These are phyloP conservation scores for Ditula angustiorana DNA, from an alignment of 2,888 invertebrate genomes.

Conservation along the genomic window DNA sequence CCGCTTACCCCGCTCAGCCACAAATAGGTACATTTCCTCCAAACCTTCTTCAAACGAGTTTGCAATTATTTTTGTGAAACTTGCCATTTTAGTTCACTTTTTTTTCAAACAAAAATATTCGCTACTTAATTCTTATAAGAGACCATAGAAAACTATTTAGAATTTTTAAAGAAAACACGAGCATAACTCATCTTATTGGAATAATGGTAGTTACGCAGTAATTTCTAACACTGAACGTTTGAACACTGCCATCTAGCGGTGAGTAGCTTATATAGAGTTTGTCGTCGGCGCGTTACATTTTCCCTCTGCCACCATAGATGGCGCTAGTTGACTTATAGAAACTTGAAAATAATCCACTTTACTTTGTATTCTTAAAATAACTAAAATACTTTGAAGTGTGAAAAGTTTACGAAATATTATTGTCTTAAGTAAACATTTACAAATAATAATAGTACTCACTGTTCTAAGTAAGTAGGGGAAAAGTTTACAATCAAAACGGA, in stretches of 20 bases:
- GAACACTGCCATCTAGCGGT: slow-evolving; percentile 64
- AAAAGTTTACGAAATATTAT: too few species aligned
- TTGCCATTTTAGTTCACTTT: slow-evolving; percentile 8
- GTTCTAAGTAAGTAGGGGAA: background rate
- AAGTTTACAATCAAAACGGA: background rate
- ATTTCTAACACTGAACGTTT: slow-evolving; percentile 45
- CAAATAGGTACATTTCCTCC: slow-evolving; percentile 76
- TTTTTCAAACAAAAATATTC: background rate
- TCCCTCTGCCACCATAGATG: slow-evolving; percentile 51
- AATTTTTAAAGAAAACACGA: too few species aligned
- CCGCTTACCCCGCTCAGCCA: slow-evolving; percentile 57
- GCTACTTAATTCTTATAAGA: background rate
- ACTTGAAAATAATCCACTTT: too few species aligned
- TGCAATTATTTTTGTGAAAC: slow-evolving; percentile 27
- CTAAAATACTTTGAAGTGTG: too few species aligned
- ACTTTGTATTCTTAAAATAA: too few species aligned
- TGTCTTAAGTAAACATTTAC: too few species aligned
- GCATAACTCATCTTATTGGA: background rate
- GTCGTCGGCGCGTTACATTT: slow-evolving; percentile 23
- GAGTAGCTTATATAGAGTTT: slow-evolving; percentile 61
- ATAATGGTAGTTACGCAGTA: background rate
- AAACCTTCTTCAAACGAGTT: slow-evolving; percentile 32
- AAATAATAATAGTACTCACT: too few species aligned
- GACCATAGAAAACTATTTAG: too few species aligned
- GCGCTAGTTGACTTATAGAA: slow-evolving; percentile 51